These are phyloP conservation scores for Parazoanthus swiftii DNA, from an alignment of 92 coral and sea anemone genomes.

Conservation along the genomic window DNA sequence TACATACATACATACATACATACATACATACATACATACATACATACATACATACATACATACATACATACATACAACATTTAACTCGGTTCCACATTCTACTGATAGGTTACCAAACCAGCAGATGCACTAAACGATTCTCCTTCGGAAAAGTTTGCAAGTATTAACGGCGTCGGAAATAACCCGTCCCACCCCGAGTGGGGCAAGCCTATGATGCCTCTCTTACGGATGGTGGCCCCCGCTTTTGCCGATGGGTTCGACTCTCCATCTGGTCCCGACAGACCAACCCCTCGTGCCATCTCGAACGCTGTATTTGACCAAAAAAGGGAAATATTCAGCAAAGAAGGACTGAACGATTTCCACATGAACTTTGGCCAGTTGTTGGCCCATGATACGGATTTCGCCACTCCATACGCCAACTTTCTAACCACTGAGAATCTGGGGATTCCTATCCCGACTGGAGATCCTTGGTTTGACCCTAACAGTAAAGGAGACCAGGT, in stretches of 20 bases:
- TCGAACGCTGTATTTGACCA: conserved; percentile 92
- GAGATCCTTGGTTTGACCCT: conserved; percentile 99
- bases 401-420: conserved; percentile 98
- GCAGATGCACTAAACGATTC: conserved; percentile 8
- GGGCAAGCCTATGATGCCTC: conserved; percentile 93
- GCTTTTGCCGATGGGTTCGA: conserved; percentile 89
- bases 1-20: neutral
- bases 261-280: conserved; percentile 82
- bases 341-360: conserved; percentile 82
- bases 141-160: conserved; percentile 67
- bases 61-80: neutral
- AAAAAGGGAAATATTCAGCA: conserved; percentile 72
- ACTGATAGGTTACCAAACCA: neutral
- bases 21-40: neutral
- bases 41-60: no score
- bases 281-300: conserved; percentile 85
- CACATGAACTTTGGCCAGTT: conserved; percentile 97
- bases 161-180: conserved; percentile 81
- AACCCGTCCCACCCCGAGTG: conserved; percentile 77
- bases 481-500: conserved; percentile 84
- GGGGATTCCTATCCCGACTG: conserved; percentile 86
- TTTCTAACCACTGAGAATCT: conserved; percentile 90
- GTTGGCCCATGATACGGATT: conserved; percentile 96
- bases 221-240: conserved; percentile 69
- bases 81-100: neutral